Base-by-base conservation (phyloP, 2,888 invertebrate species). In the Nomada fucata region DNA sequence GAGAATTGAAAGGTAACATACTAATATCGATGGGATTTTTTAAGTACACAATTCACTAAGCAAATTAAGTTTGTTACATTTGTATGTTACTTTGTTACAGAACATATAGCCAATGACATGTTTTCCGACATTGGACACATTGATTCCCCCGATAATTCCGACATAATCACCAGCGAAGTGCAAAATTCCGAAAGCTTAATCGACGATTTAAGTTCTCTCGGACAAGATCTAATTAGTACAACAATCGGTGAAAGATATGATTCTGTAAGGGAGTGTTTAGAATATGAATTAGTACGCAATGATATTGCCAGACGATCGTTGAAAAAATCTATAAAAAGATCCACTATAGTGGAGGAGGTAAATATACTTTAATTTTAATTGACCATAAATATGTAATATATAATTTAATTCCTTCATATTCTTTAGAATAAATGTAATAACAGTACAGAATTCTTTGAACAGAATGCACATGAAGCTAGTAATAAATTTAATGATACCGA, bases 111-210 rank as follows among this genome's bases (percentile, higher is more conserved):
- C 83, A 93, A 92, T 64, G 93, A 93, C 47, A 92, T 92, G 79
- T 84, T 93, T 15, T 92, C 91, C 0, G 93, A 93, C 76, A 96
- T 97, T 69, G 96, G 96, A 15, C 97, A 97, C 90, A 97, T 97
- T 72, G 97, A 97, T 92, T 97, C 97, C 0, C 97, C 97, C 0
- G 97, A 97, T 94, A 95, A 95, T 15, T 97, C 97, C 9, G 97
- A 97, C 83, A 95, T 96, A 13, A 95, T 95, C 74, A 94, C 95
- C 50, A 96, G 96, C n/a, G 97, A 97, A 90, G 95, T 96, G 9
- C 94, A 96, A 86, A 97, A 96, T 79, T 97, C 97, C 9, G 97
- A 97, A 92, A 97, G 97, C 67, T 95, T 97, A 50, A 95, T 97
- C 94, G 97, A 97, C 86, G 97, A 97, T 90, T 95, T 97, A 67